Evolutionary conservation across 92 coral and sea anemone species (phyloP), one percentile per base, ranked within the genome.

Genomic region (Zoanthus gigantus): DNA sequence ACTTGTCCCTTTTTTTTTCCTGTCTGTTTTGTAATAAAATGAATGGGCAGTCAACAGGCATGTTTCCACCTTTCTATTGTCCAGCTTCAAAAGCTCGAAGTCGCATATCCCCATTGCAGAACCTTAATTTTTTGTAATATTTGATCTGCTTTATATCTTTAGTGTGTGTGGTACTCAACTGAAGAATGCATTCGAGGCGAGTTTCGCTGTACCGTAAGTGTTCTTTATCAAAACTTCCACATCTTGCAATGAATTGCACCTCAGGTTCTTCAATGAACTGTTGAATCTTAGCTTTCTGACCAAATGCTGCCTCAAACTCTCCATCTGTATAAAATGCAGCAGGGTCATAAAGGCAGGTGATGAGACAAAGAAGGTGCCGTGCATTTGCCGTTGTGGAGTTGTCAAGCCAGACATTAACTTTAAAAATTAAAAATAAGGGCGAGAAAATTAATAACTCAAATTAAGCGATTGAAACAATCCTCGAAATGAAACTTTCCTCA

Each of bases 401-500:
- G 89, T 83, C 92, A 34, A 71, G 79, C 88, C 92, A 89, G 65
- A 89, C 34, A 87, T 79, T 10, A 87, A 57, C 32, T 14, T 12
- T 23, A 23, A 23, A 23, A 23, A 23, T 23, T 12, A 18, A 79
- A 63, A 71, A 76, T 28, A 61, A 57, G 60, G 11, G 71, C 10
- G 0, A 63, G 30, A 63, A 63, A 16, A 63, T 63, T 63, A 1
- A 16, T 37, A 37, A 37, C 42, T 37, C 4, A 2, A 37, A 23
- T 63, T 63, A 50, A 7, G 56, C 56, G 7, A 50, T 7, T 50
- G 56, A 50, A 50, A 50, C 56, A 50, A 7, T 50, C 56, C 52
- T 47, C 52, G 23, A 23, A 47, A 47, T 47, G 52, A 47, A 47
- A 47, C 4, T 47, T 47, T 47, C 52, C 52, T 47, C 52, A 47